A percentile compares a stretch with the other conserved stretches of the same genome.
phyloP scores from a whole-genome alignment of 1,140 invertebrate genomes.

The Zaprionus ornatus region DNA sequence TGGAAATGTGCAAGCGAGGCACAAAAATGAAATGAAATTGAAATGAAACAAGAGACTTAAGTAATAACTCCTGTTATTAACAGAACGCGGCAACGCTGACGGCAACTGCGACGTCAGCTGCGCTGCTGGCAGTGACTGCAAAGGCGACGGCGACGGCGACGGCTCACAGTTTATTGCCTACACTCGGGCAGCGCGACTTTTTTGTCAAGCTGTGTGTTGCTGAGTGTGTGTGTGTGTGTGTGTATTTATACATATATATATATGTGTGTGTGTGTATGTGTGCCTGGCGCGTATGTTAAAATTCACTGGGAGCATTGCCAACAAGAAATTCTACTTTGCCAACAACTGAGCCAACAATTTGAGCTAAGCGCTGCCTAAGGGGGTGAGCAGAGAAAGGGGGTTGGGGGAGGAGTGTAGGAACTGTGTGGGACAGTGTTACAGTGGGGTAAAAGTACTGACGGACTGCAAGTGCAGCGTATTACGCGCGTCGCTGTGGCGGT shows the following conservation, averaged over 20 bases:
- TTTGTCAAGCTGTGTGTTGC: neutral
- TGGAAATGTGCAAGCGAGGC: conserved; percentile 48
- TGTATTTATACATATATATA: no score
- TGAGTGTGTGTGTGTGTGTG: neutral
- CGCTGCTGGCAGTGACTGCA: neutral
- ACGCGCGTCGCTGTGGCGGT: conserved; percentile 28
- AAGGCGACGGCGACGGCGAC: neutral
- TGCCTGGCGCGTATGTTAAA: conserved; percentile 5
- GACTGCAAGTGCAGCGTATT: conserved; percentile 13
- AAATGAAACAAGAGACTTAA: conserved; percentile 68
- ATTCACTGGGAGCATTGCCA: conserved; percentile 41
- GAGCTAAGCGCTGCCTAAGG: conserved; percentile 8
- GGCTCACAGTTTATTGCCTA: conserved; percentile 48
- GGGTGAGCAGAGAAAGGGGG: neutral
- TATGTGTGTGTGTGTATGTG: conserved; percentile 1
- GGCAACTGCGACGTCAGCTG: neutral
- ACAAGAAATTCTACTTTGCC: conserved; percentile 62
- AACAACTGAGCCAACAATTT: conserved; percentile 49
- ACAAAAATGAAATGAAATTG: conserved; percentile 53
- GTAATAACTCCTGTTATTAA: conserved; percentile 65
- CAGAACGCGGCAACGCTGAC: conserved; percentile 27
- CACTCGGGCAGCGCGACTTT: conserved; percentile 7
- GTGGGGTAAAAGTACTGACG: neutral
- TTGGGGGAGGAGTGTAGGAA: no score
- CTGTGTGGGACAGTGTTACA: no score